These are phyloP conservation scores for Myodes glareolus DNA, from an alignment of 2,113 vertebrate species.

Conservation along the genomic window DNA sequence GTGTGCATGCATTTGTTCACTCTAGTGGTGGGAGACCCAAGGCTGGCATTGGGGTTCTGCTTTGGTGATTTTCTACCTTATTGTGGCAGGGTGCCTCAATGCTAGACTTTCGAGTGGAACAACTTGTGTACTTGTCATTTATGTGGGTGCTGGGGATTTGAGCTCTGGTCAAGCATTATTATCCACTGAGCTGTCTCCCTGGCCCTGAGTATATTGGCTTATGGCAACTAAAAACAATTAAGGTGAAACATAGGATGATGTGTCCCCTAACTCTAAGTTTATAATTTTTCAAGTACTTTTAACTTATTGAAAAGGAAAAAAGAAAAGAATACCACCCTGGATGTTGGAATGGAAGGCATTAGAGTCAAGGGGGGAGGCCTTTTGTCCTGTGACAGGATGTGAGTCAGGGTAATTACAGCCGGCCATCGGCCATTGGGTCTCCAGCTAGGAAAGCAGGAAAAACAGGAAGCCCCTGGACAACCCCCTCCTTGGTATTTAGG, in stretches of 20 bases:
- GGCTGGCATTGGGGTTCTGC: background rate
- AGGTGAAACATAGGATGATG: background rate
- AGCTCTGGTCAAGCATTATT: background rate
- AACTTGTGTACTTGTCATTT: background rate
- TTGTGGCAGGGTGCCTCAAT: background rate
- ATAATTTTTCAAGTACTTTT: slow-evolving; percentile 12
- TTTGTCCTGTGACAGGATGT: too few relatives aligned
- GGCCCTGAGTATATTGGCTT: background rate
- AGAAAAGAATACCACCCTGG: too few relatives aligned
- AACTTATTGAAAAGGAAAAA: too few relatives aligned
- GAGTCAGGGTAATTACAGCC: too few relatives aligned
- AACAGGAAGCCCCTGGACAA: too few relatives aligned
- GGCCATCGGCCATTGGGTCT: too few relatives aligned
- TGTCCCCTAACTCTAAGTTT: background rate
- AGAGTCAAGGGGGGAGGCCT: too few relatives aligned
- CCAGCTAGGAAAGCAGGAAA: too few relatives aligned
- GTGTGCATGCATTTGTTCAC: too few relatives aligned
- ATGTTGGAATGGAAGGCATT: too few relatives aligned
- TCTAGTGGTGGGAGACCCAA: background rate
- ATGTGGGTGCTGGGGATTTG: too few relatives aligned
- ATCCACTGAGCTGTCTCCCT: background rate
- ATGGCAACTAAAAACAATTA: slow-evolving; percentile 8
- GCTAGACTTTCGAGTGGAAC: background rate
- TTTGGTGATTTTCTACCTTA: background rate
- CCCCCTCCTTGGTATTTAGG: too few relatives aligned